These are phyloP conservation scores for Mercenaria mercenaria DNA, from an alignment of 1,140 invertebrate species.

Conservation along the genomic window DNA sequence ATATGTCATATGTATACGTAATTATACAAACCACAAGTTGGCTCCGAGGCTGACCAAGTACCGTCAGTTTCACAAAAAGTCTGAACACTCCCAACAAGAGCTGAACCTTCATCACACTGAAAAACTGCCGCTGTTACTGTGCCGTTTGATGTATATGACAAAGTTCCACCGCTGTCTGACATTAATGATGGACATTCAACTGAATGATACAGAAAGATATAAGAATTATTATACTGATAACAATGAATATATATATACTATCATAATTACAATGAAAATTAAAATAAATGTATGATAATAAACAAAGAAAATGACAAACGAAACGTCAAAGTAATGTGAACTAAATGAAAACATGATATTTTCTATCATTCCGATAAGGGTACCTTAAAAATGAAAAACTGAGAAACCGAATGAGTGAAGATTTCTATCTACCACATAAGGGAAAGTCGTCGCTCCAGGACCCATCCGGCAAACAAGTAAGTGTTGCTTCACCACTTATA, in stretches of 20 bases:
- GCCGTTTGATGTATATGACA: conserved; percentile 18
- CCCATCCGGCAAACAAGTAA: conserved; percentile 30
- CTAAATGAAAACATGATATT: too few relatives aligned
- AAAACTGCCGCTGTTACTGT: conserved; percentile 13
- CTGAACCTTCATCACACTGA: conserved; percentile 10
- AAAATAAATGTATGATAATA: too few relatives aligned
- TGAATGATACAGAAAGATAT: conserved; percentile 24
- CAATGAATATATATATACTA: too few relatives aligned
- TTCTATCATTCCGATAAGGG: too few relatives aligned
- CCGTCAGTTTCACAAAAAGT: background rate
- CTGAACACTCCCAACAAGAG: background rate
- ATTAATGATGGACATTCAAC: conserved; percentile 16
- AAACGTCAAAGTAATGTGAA: too few relatives aligned
- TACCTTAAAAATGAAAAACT: too few relatives aligned
- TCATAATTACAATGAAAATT: too few relatives aligned
- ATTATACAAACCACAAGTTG: conserved; percentile 42
- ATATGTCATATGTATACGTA: too few relatives aligned
- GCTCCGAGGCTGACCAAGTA: background rate
- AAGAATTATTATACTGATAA: too few relatives aligned
- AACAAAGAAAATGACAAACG: too few relatives aligned
- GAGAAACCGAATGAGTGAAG: too few relatives aligned
- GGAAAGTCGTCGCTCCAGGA: background rate
- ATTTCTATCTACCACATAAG: conserved; percentile 7
- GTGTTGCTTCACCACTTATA: background rate
- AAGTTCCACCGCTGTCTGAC: background rate